Conservation (phyloP, 2,113 vertebrate species). For the Probosciger aterrimus region DNA sequence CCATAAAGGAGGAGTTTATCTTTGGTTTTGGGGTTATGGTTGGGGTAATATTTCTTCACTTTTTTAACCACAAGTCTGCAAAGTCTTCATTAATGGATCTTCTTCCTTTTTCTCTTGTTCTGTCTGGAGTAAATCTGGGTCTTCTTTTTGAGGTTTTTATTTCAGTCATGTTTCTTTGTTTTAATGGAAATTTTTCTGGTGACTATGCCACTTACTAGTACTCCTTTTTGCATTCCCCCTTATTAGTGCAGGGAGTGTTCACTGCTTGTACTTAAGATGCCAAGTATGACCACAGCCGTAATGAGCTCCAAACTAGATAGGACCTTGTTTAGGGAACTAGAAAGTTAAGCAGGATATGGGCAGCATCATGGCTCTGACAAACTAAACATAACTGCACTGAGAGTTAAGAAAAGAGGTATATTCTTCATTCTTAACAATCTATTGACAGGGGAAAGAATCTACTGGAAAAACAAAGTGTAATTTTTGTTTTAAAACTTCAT, state of each 20-base stretch:
- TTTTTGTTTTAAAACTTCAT: not conserved
- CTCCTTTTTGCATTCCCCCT: not conserved
- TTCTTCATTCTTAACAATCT: not conserved
- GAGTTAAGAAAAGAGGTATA: not conserved
- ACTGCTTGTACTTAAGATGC: not conserved
- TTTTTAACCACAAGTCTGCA: not conserved
- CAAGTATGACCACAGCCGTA: not conserved
- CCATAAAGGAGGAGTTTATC: not conserved
- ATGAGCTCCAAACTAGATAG: not conserved
- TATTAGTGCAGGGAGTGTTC: not conserved
- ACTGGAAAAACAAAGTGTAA: not conserved
- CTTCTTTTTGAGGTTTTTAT: not conserved
- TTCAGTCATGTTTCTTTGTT: not conserved
- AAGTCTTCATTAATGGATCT: not conserved
- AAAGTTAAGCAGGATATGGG: not conserved
- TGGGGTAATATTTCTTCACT: not conserved
- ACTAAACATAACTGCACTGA: not conserved
- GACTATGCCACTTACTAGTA: not conserved
- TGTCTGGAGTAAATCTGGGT: not conserved
- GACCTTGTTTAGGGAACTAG: not conserved
- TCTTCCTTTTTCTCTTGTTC: not conserved
- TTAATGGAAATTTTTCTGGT: not conserved
- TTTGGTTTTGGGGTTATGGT: not conserved
- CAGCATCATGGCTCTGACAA: not conserved
- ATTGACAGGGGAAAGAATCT: not conserved